These are phyloP conservation scores for Gambusia holbrooki DNA, from an alignment of 2,113 vertebrate species.

Conservation along the genomic window DNA sequence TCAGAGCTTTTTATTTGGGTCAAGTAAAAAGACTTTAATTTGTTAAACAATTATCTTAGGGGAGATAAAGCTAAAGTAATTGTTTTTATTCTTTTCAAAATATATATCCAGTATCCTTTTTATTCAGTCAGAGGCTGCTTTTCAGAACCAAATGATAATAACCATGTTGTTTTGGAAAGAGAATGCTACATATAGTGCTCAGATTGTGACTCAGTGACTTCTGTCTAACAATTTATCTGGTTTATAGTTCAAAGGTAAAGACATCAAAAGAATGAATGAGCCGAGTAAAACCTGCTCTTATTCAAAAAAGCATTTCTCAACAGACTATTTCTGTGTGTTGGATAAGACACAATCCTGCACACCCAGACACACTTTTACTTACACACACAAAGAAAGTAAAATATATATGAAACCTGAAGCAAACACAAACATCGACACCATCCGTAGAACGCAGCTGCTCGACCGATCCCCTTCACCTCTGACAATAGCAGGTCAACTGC, in stretches of 20 bases:
- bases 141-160: neutral
- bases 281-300: conserved; percentile 21
- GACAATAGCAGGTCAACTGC: conserved; percentile 74
- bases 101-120: too few species aligned
- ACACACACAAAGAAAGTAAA: conserved; percentile 3
- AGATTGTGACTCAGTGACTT: conserved; percentile 32
- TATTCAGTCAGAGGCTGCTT: neutral
- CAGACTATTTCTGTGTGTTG: conserved; percentile 17
- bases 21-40: too few species aligned
- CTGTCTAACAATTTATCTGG: conserved; percentile 27
- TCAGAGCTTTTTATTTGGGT: too few species aligned
- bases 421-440: neutral
- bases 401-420: conserved; percentile 2
- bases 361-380: neutral
- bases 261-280: conserved; percentile 11
- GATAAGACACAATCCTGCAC: neutral
- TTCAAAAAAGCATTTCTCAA: conserved; percentile 27
- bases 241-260: conserved; percentile 49
- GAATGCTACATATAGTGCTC: neutral
- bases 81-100: too few species aligned
- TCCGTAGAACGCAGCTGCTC: conserved; percentile 10
- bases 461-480: conserved; percentile 49
- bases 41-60: too few species aligned
- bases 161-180: conserved; percentile 18
- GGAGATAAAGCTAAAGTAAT: too few species aligned